These are phyloP conservation scores for Adoxophyes honmai DNA, from an alignment of 1,140 invertebrate species.

Conservation along the genomic window DNA sequence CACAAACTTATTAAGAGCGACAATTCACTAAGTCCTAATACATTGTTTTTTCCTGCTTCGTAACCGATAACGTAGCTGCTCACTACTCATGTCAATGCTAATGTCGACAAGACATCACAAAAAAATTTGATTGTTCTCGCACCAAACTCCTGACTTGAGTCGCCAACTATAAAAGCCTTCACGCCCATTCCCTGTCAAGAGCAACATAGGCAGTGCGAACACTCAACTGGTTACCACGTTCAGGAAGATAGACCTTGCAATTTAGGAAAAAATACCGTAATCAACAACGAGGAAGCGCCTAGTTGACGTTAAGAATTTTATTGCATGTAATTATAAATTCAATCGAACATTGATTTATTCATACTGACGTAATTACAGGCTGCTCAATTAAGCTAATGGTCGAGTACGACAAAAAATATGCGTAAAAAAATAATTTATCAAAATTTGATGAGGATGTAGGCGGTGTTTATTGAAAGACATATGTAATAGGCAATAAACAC, in stretches of 20 bases:
- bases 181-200: slow-evolving; percentile 52
- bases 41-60: too few relatives aligned
- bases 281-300: slow-evolving; percentile 10
- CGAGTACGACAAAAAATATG: too few relatives aligned
- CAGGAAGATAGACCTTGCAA: slow-evolving; percentile 11
- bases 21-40: too few relatives aligned
- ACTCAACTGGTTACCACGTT: slow-evolving; percentile 44
- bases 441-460: too few relatives aligned
- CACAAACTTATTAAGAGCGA: too few relatives aligned
- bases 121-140: background rate
- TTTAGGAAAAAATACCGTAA: slow-evolving; percentile 7
- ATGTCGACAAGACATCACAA: background rate
- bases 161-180: slow-evolving; percentile 34
- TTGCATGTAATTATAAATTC: background rate
- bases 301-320: slow-evolving; percentile 1
- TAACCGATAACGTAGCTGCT: too few relatives aligned
- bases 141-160: slow-evolving; percentile 24
- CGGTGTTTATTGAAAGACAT: too few relatives aligned
- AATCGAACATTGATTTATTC: background rate
- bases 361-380: background rate
- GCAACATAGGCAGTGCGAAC: slow-evolving; percentile 38
- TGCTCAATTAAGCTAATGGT: background rate
- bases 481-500: too few relatives aligned
- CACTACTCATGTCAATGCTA: too few relatives aligned
- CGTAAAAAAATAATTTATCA: too few relatives aligned